A percentile compares a stretch with the other conserved stretches of the same genome.
These are phyloP conservation scores for Cardiocondyla obscurior DNA, from an alignment of 1,140 invertebrate species.

Conservation along the genomic window DNA sequence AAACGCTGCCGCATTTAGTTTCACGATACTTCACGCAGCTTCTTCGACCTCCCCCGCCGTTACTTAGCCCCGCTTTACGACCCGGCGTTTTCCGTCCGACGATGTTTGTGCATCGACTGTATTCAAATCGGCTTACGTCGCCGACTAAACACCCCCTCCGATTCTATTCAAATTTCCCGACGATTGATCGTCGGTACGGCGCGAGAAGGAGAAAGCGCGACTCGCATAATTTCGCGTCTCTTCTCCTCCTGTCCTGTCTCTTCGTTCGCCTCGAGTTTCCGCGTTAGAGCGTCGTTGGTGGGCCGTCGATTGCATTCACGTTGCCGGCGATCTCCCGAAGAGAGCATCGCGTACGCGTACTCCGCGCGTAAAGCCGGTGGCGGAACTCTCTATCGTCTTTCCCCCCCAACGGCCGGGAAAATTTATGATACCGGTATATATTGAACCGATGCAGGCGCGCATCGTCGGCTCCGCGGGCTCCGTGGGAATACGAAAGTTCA, in stretches of 20 bases:
- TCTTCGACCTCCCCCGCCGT: neutral
- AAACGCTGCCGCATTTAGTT: neutral
- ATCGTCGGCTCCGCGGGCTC: conserved; percentile 45
- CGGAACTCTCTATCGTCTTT: too few species aligned
- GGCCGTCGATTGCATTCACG: conserved; percentile 14
- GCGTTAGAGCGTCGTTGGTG: conserved; percentile 55
- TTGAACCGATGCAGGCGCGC: conserved; percentile 59
- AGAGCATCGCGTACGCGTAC: neutral
- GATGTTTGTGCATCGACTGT: conserved; percentile 11
- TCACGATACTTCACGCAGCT: neutral
- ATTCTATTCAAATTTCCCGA: conserved; percentile 48
- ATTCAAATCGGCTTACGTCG: conserved; percentile 28
- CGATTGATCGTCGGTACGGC: conserved; percentile 36
- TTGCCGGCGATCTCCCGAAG: conserved; percentile 6
- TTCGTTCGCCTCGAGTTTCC: conserved; percentile 4
- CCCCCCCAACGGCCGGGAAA: neutral
- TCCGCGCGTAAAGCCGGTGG: conserved; percentile 30
- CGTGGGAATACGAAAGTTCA: conserved; percentile 28
- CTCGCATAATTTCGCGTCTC: conserved; percentile 60
- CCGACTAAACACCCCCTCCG: neutral
- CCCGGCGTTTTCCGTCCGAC: neutral
- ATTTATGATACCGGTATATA: conserved; percentile 54
- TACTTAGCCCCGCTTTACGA: neutral
- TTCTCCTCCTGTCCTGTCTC: conserved; percentile 21
- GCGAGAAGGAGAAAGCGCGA: conserved; percentile 33